A percentile compares a stretch with the other conserved stretches of the same genome.
These are phyloP conservation scores for Corythucha ciliata DNA, from an alignment of 2,888 invertebrate genomes.

Conservation along the genomic window DNA sequence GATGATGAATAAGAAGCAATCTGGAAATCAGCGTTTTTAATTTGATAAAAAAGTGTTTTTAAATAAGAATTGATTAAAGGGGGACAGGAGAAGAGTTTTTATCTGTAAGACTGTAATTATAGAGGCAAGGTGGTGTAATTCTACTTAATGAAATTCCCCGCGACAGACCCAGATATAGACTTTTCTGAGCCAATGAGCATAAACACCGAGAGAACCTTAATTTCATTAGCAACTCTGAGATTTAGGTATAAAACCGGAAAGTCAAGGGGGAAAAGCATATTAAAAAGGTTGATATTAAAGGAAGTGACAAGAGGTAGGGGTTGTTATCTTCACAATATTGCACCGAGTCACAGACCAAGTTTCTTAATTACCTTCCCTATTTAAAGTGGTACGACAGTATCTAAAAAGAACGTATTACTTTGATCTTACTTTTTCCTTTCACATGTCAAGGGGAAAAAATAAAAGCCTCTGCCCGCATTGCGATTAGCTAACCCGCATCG, in stretches of 20 bases:
- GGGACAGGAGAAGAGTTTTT: conserved; percentile 15
- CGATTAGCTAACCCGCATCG: too few relatives aligned
- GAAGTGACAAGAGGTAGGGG: conserved; percentile 28
- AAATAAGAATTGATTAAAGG: conserved; percentile 25
- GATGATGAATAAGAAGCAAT: too few relatives aligned
- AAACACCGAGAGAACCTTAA: conserved; percentile 30
- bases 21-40: too few relatives aligned
- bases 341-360: conserved; percentile 19
- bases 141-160: conserved; percentile 24
- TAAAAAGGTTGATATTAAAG: conserved; percentile 31
- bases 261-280: conserved; percentile 27
- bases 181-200: conserved; percentile 29
- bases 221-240: conserved; percentile 30
- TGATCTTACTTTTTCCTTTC: conserved; percentile 19
- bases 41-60: conserved; percentile 23
- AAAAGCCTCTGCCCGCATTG: conserved; percentile 17
- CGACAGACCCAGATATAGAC: conserved; percentile 26
- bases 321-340: conserved; percentile 24
- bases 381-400: conserved; percentile 24
- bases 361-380: conserved; percentile 25
- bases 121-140: conserved; percentile 24
- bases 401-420: conserved; percentile 15
- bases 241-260: conserved; percentile 30
- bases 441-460: conserved; percentile 21
- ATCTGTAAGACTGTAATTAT: conserved; percentile 20